Conservation (phyloP, 2,113 vertebrate species). For the Nesogale talazaci region DNA sequence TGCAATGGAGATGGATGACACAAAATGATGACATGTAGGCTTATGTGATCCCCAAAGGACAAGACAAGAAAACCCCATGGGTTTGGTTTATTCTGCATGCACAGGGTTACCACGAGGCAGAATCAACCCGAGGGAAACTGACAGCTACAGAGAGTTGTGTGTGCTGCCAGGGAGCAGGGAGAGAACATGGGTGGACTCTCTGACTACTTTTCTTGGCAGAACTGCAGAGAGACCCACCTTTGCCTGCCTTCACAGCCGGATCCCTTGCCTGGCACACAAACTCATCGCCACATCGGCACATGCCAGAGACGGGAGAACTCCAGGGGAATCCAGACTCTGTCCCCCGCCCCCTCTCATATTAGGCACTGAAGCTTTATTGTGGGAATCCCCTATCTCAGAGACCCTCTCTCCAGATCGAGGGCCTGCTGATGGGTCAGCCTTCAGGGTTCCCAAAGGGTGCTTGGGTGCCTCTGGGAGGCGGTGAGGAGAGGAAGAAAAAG, state of each 20-base stretch:
- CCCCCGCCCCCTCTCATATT: not conserved
- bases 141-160: not conserved
- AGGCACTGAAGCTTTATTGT: not conserved
- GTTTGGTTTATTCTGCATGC: not conserved
- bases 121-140: not conserved
- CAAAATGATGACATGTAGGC: no score
- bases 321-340: not conserved
- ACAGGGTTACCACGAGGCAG: not conserved
- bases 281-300: not conserved
- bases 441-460: not conserved
- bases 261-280: constrained; percentile 6
- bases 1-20: no score
- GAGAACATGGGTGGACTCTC: not conserved
- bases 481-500: not conserved
- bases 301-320: not conserved
- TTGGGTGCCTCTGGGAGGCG: not conserved
- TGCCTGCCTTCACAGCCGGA: not conserved
- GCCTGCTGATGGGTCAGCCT: not conserved
- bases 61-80: no score
- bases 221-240: not conserved
- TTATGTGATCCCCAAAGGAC: no score
- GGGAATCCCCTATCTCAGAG: not conserved
- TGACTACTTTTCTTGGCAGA: not conserved
- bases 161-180: not conserved
- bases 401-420: not conserved